Percentiles rank a stretch among this genome's conserved stretches.
phyloP scores from a whole-genome alignment of 2,797 vertebrate species.

The Podargus strigoides region DNA sequence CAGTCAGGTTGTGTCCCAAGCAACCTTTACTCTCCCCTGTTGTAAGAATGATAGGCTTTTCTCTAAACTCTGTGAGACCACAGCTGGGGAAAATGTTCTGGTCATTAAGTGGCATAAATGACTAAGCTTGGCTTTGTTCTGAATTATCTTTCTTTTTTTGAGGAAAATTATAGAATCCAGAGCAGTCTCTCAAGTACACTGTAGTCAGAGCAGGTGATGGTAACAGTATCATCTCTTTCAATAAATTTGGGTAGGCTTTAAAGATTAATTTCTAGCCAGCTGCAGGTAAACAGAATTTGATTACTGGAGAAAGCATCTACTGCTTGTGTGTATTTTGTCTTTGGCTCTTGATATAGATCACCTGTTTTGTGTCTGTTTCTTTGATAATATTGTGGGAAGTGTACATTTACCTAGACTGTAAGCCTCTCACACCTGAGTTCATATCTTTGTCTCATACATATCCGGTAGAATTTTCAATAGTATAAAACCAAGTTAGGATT shows the following conservation, averaged over 20 bases:
- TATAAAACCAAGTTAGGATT: not conserved
- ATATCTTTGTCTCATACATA: fast-evolving
- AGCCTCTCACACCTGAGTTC: not conserved
- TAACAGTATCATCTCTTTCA: not conserved
- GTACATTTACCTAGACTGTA: not conserved
- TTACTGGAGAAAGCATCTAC: not conserved
- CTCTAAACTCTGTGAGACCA: not conserved
- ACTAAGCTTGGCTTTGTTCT: not conserved
- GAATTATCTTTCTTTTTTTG: not conserved
- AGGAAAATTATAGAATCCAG: not conserved
- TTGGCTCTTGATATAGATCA: not conserved
- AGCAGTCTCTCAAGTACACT: not conserved
- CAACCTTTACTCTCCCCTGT: not conserved
- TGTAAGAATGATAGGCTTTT: not conserved
- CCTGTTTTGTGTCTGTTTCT: not conserved
- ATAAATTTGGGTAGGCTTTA: not conserved
- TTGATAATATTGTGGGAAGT: not conserved
- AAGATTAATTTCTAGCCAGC: not conserved
- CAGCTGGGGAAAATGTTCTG: not conserved
- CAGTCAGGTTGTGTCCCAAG: not conserved
- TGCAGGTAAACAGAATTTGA: not conserved
- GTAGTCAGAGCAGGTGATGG: not conserved
- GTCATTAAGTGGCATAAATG: not conserved
- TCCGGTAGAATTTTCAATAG: not conserved
- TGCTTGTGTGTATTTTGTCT: not conserved